A percentile compares a stretch with the other conserved stretches of the same genome.
phyloP scores from a whole-genome alignment of 2,113 vertebrate genomes.

The Bostrychus sinensis region DNA sequence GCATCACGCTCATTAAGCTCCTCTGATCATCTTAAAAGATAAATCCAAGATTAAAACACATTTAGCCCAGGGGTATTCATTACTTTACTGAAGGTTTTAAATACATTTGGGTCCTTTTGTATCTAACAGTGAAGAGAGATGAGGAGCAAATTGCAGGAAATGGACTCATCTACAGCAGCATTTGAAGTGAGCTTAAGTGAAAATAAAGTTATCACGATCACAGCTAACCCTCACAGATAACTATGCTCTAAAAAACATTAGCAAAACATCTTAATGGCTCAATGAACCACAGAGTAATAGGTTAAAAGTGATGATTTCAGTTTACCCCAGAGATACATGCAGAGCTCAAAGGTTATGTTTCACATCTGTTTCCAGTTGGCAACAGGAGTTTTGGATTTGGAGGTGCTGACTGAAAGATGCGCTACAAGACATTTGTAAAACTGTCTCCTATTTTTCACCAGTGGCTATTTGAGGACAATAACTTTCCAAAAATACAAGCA shows the following conservation, averaged over 20 bases:
- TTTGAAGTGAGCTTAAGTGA: not conserved
- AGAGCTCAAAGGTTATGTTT: not conserved
- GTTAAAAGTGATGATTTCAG: not conserved
- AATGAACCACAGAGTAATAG: not conserved
- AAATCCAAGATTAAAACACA: not conserved
- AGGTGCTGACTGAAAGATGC: not conserved
- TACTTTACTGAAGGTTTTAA: not conserved
- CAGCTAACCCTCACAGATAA: not conserved
- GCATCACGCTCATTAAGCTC: no score
- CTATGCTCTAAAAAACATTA: not conserved
- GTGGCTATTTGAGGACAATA: no score
- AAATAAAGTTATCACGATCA: not conserved
- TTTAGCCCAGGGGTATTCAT: not conserved
- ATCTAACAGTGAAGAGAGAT: not conserved
- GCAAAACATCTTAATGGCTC: not conserved
- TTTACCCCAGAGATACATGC: not conserved
- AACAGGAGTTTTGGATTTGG: not conserved
- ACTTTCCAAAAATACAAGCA: no score
- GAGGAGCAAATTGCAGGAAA: not conserved
- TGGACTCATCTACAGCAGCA: not conserved
- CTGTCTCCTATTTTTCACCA: no score
- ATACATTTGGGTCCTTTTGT: not conserved
- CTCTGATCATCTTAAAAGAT: no score
- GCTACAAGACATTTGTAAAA: not conserved
- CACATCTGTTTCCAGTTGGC: not conserved